These are phyloP conservation scores for Enteromius unitaeniatus DNA, from an alignment of 2,797 vertebrate species.

Conservation along the genomic window DNA sequence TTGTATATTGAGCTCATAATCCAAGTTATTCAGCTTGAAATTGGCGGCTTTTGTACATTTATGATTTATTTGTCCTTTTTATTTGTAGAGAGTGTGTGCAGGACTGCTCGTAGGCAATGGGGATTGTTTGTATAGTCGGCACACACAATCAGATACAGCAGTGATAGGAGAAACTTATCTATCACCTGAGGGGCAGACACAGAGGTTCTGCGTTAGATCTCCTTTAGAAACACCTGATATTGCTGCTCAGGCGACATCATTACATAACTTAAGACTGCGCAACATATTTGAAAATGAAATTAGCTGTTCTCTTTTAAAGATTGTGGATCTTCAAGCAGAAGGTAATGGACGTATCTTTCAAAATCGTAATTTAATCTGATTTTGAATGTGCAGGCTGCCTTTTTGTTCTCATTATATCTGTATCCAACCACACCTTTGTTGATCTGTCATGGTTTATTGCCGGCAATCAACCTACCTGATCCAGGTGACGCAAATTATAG, in stretches of 20 bases:
- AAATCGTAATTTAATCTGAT: neutral
- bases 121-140: constrained; percentile 36
- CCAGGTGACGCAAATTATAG: neutral
- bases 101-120: constrained; percentile 51
- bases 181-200: constrained; percentile 6
- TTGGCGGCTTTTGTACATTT: constrained; percentile 24
- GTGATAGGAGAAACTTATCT: constrained; percentile 51
- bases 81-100: constrained; percentile 28
- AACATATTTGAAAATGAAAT: neutral
- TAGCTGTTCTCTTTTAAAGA: neutral
- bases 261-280: neutral
- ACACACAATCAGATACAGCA: constrained; percentile 33
- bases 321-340: neutral
- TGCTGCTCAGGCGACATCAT: neutral
- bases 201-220: constrained; percentile 9
- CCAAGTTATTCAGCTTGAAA: neutral
- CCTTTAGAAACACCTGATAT: neutral
- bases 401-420: constrained; percentile 28
- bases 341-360: neutral
- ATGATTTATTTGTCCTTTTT: constrained; percentile 38
- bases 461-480: neutral
- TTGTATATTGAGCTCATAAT: constrained; percentile 18
- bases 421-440: constrained; percentile 40
- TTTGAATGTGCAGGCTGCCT: neutral
- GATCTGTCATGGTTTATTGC: neutral